Conservation (phyloP, 2,797 vertebrate genomes). For the Alcedo atthis region DNA sequence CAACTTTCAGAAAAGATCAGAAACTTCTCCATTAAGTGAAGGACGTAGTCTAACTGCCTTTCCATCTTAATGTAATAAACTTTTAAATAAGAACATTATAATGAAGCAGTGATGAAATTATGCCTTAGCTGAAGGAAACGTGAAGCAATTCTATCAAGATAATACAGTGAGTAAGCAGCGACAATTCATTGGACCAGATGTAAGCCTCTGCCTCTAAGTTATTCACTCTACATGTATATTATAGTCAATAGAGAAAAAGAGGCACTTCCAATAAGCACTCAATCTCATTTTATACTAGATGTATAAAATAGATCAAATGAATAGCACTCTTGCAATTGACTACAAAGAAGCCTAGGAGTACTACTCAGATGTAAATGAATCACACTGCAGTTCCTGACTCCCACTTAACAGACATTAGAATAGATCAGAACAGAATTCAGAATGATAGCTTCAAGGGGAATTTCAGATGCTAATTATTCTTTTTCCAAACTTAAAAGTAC, state of each 20-base stretch:
- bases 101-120: not conserved
- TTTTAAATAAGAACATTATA: not conserved
- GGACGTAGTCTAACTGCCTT: not conserved
- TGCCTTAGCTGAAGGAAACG: not conserved
- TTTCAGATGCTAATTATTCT: not conserved
- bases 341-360: not conserved
- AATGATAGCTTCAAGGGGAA: not conserved
- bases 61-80: not conserved
- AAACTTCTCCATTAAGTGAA: not conserved
- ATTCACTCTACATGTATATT: not conserved
- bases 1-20: not conserved
- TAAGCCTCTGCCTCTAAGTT: not conserved
- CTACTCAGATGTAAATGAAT: not conserved
- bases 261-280: not conserved
- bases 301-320: constrained; percentile 1
- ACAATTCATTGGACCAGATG: not conserved
- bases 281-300: not conserved
- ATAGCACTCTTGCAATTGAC: not conserved
- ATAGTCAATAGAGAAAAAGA: not conserved
- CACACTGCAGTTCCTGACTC: not conserved
- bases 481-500: not conserved
- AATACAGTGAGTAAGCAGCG: not conserved
- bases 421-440: not conserved
- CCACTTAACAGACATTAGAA: not conserved
- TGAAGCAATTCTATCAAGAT: not conserved